These are phyloP conservation scores for Rana temporaria DNA, from an alignment of 2,113 vertebrate genomes.

Conservation along the genomic window DNA sequence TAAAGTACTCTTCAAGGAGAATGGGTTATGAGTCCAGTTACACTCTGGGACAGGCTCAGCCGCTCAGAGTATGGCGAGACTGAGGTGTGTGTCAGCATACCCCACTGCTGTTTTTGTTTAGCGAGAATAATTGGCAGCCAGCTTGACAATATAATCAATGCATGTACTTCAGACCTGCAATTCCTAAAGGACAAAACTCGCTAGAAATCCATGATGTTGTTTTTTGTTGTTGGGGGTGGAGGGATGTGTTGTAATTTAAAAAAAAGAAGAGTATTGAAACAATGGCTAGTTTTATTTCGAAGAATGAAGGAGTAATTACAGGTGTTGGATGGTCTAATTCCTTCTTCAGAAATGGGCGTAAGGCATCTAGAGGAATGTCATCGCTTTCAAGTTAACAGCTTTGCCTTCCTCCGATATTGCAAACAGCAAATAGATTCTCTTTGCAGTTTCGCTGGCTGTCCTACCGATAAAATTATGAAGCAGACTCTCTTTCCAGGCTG, in stretches of 20 bases:
- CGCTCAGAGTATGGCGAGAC: constrained; percentile 73
- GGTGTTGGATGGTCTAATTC: constrained; percentile 75
- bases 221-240: constrained; percentile 69
- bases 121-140: constrained; percentile 71
- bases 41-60: constrained; percentile 75
- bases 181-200: constrained; percentile 79
- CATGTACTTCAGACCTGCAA: constrained; percentile 80
- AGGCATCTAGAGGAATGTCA: constrained; percentile 75
- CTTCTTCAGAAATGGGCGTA: constrained; percentile 74
- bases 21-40: constrained; percentile 69
- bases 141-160: constrained; percentile 74
- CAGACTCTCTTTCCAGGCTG: too few relatives aligned
- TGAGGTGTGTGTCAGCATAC: constrained; percentile 74
- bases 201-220: constrained; percentile 72
- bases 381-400: constrained; percentile 73
- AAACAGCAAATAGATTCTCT: constrained; percentile 72
- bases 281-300: constrained; percentile 46
- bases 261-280: constrained; percentile 66
- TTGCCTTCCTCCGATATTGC: constrained; percentile 71
- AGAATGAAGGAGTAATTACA: constrained; percentile 62
- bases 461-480: constrained; percentile 64
- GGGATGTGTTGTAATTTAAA: constrained; percentile 32
- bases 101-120: constrained; percentile 74
- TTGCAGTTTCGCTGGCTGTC: constrained; percentile 59
- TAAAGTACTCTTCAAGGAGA: constrained; percentile 75